Evolutionary conservation across 1,140 invertebrate genomes (phyloP).

Genomic region (Aphelenchoides fujianensis): DNA sequence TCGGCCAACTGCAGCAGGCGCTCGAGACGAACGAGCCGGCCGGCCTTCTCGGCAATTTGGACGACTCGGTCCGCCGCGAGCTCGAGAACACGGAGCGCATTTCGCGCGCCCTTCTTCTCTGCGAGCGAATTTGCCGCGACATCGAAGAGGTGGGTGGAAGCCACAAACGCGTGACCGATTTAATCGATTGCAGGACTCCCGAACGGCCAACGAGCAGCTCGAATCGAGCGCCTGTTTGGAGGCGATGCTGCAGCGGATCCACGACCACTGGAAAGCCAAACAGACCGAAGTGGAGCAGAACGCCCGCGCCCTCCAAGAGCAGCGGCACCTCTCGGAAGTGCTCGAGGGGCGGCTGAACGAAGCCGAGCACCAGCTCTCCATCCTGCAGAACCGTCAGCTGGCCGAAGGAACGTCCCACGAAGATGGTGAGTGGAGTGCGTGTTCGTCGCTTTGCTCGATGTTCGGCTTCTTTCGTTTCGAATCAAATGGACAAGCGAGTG

Average conservation of each 20-base stretch:
- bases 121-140: constrained; percentile 9
- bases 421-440: background rate
- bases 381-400: background rate
- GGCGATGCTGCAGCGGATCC: background rate
- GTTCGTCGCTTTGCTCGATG: background rate
- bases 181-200: constrained; percentile 2
- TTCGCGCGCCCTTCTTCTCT: constrained; percentile 5
- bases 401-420: background rate
- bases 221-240: constrained; percentile 3
- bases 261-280: background rate
- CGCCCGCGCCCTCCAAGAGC: background rate
- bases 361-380: background rate
- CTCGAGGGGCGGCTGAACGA: constrained; percentile 6
- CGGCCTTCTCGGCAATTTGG: background rate
- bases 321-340: background rate
- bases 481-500: too few relatives aligned
- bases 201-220: background rate
- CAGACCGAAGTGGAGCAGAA: background rate
- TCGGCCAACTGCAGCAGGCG: constrained; percentile 13
- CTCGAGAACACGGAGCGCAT: constrained; percentile 5
- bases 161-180: background rate
- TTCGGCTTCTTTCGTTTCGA: background rate
- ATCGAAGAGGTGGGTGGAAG: background rate
- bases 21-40: background rate
- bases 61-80: background rate